Percentiles rank a stretch among this genome's conserved stretches.
These are phyloP conservation scores for Geotrupes spiniger DNA, from an alignment of 2,888 invertebrate genomes.

Conservation along the genomic window DNA sequence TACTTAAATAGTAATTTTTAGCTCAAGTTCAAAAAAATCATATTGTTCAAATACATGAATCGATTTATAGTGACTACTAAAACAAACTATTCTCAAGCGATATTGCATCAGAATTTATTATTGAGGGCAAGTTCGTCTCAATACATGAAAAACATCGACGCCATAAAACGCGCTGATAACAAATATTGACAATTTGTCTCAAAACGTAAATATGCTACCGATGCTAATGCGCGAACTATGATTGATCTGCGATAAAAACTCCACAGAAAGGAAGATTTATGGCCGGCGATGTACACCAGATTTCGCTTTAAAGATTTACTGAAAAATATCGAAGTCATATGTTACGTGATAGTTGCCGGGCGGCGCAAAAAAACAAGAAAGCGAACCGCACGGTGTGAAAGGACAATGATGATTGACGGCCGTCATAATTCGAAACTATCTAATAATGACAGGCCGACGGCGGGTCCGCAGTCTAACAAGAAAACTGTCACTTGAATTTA, in stretches of 20 bases:
- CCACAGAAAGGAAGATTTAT: constrained; percentile 16
- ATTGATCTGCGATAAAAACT: constrained; percentile 13
- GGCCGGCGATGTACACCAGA: constrained; percentile 17
- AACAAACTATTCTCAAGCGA: no score
- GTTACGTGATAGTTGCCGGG: constrained; percentile 16
- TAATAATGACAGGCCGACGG: constrained; percentile 13
- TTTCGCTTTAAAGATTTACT: constrained; percentile 16
- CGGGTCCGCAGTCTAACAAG: constrained; percentile 20
- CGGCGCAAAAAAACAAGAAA: not conserved
- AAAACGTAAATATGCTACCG: constrained; percentile 20
- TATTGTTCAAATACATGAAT: no score
- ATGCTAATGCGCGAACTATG: constrained; percentile 14
- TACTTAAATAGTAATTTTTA: no score
- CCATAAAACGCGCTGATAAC: no score
- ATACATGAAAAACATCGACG: no score
- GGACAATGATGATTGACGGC: constrained; percentile 3
- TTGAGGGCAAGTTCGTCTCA: no score
- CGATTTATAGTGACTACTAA: no score
- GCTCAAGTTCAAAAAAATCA: no score
- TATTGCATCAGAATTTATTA: no score
- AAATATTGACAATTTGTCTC: not conserved
- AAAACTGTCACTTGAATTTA: constrained; percentile 24
- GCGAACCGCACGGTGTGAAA: not conserved
- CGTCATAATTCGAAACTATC: constrained; percentile 13
- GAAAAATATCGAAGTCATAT: constrained; percentile 21